phyloP scores from a whole-genome alignment of 1,140 invertebrate genomes.

The Radopholus similis region DNA sequence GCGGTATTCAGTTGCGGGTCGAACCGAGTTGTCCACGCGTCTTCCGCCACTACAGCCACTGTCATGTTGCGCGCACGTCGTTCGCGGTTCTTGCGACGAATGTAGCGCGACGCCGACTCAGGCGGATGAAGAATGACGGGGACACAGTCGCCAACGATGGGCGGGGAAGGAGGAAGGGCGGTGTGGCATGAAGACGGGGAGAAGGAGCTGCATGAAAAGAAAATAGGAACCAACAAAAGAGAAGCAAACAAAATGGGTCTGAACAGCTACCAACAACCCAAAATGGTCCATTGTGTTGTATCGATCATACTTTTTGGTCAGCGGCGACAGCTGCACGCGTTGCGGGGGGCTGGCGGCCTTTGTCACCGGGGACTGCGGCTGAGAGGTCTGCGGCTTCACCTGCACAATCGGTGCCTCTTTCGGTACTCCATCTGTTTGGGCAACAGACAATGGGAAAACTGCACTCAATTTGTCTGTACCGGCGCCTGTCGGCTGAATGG shows the following conservation, averaged over 20 bases:
- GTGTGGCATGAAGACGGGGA: no score
- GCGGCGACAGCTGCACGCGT: not conserved
- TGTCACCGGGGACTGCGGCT: conserved; percentile 19
- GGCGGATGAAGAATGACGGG: no score
- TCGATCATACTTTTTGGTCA: conserved; percentile 9
- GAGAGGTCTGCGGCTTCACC: conserved; percentile 35
- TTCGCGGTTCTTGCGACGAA: conserved; percentile 57
- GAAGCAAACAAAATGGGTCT: no score
- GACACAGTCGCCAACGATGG: no score
- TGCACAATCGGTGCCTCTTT: conserved; percentile 48
- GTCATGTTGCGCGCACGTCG: conserved; percentile 52
- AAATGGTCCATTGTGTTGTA: no score
- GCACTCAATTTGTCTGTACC: no score
- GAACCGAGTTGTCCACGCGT: conserved; percentile 17
- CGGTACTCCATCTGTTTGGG: conserved; percentile 25
- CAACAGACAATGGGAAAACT: not conserved
- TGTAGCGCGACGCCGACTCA: conserved; percentile 55
- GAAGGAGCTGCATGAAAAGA: no score
- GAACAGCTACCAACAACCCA: no score
- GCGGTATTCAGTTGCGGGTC: not conserved
- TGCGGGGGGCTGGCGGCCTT: conserved; percentile 2
- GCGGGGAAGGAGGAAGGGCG: no score
- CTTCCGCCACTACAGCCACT: conserved; percentile 48
- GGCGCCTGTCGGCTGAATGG: conserved; percentile 40
- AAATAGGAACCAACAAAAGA: no score